Evolutionary conservation across 2,113 vertebrate genomes (phyloP).

Genomic region (Heptranchias perlo): DNA sequence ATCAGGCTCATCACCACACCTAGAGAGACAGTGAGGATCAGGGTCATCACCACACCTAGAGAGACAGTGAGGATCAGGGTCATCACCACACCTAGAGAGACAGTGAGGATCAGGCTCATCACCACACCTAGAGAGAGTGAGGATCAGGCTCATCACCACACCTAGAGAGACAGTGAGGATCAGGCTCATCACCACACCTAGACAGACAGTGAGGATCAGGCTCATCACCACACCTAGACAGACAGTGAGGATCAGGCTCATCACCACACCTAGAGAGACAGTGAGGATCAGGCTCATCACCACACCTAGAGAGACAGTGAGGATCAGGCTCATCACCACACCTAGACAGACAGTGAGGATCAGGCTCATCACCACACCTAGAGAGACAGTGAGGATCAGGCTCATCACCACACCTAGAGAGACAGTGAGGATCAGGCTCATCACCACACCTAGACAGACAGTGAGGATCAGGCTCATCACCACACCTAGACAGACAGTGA

Average conservation of each 20-base stretch:
- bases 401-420: background rate
- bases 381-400: too few relatives aligned
- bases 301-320: background rate
- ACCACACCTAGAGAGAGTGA: background rate
- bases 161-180: too few relatives aligned
- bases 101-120: background rate
- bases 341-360: background rate
- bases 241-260: background rate
- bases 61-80: too few relatives aligned
- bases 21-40: background rate
- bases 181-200: background rate
- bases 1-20: background rate
- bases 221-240: background rate
- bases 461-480: background rate
- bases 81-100: background rate
- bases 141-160: background rate
- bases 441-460: background rate
- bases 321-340: background rate
- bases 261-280: too few relatives aligned
- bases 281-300: too few relatives aligned
- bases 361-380: too few relatives aligned
- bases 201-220: background rate
- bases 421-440: background rate
- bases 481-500: background rate
- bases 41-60: too few relatives aligned